A percentile compares a stretch with the other conserved stretches of the same genome.
phyloP scores from a whole-genome alignment of 1,140 invertebrate species.

The Lordiphosa clarofinis region DNA sequence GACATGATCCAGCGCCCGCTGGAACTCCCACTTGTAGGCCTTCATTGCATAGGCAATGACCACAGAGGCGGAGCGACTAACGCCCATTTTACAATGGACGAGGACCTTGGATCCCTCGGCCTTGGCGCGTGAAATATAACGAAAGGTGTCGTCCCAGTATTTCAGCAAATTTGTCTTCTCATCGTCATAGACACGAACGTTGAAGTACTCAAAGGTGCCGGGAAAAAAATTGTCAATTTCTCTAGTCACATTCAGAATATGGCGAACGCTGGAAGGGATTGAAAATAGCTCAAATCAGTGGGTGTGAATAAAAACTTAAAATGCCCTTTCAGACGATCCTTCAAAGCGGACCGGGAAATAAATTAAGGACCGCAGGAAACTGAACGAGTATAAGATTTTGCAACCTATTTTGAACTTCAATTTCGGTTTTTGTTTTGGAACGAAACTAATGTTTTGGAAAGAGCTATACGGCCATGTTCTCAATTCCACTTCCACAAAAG shows the following conservation, averaged over 20 bases:
- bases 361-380: no score
- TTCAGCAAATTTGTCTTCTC: conserved; percentile 97
- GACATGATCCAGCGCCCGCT: conserved; percentile 93
- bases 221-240: conserved; percentile 99
- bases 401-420: no score
- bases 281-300: conserved; percentile 32
- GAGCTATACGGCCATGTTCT: no score
- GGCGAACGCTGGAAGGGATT: conserved; percentile 88
- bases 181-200: conserved; percentile 97
- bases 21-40: conserved; percentile 95
- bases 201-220: conserved; percentile 96
- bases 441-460: no score
- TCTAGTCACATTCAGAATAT: conserved; percentile 97
- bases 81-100: conserved; percentile 99
- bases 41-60: conserved; percentile 99
- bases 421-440: no score
- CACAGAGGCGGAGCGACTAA: conserved; percentile 98
- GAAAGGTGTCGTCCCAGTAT: conserved; percentile 98
- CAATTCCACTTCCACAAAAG: no score
- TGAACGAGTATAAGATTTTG: no score
- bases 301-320: not conserved
- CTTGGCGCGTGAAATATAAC: conserved; percentile 96
- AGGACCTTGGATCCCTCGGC: conserved; percentile 94
- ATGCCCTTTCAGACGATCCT: no score
- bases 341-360: no score